Evolutionary conservation across 1,140 invertebrate genomes (phyloP).

Genomic region (Calosoma granatense): DNA sequence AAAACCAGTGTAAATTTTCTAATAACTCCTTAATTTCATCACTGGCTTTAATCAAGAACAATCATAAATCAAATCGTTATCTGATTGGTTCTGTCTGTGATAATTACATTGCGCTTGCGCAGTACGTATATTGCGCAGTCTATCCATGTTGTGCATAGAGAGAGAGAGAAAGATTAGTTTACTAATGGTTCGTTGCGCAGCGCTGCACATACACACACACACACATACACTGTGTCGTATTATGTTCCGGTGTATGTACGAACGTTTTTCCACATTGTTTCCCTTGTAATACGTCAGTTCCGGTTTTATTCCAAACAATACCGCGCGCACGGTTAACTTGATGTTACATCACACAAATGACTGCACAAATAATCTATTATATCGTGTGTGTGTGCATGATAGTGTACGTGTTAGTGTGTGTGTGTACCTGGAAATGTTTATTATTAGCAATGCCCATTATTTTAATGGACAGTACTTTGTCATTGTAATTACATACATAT

Average conservation of each 20-base stretch:
- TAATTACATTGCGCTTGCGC: too few relatives aligned
- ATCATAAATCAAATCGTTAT: too few relatives aligned
- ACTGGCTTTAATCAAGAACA: too few relatives aligned
- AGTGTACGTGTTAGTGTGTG: neutral
- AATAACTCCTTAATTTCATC: too few relatives aligned
- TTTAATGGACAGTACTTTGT: neutral
- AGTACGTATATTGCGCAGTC: too few relatives aligned
- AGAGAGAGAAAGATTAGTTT: neutral
- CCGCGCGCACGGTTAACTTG: neutral
- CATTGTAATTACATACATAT: neutral
- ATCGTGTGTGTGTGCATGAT: neutral
- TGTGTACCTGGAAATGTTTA: constrained; percentile 3
- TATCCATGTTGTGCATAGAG: too few relatives aligned
- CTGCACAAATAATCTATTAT: constrained; percentile 7
- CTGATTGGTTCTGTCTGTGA: too few relatives aligned
- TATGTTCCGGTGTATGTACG: neutral
- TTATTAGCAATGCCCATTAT: neutral
- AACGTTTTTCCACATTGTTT: constrained; percentile 9
- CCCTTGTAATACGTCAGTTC: constrained; percentile 2
- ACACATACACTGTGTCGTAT: too few relatives aligned
- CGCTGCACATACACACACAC: too few relatives aligned
- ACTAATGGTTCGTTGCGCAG: neutral
- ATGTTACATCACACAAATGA: constrained; percentile 6
- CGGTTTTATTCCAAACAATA: too few relatives aligned
- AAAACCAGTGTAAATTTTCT: too few relatives aligned